These are phyloP conservation scores for Lasaia peninsularis DNA, from an alignment of 1,140 invertebrate genomes.

Conservation along the genomic window DNA sequence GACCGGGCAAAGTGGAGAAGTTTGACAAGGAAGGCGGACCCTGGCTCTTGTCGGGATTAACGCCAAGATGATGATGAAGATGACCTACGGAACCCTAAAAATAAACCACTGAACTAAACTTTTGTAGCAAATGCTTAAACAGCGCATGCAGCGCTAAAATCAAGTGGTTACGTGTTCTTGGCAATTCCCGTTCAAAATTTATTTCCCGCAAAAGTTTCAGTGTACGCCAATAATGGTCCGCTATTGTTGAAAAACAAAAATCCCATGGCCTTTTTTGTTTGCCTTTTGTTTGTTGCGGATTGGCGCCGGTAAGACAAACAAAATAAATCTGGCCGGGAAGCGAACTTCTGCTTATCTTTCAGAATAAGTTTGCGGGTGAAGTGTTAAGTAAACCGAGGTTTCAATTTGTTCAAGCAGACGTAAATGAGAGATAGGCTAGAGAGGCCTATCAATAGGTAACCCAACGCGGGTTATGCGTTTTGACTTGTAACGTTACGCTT, in stretches of 20 bases:
- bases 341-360: conserved; percentile 19
- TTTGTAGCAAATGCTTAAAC: conserved; percentile 1
- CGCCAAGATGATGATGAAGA: too few relatives aligned
- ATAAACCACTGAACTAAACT: background rate
- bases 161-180: background rate
- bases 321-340: background rate
- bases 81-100: too few relatives aligned
- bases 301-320: conserved; percentile 13
- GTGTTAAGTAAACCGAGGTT: conserved; percentile 2
- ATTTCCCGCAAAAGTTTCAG: conserved; percentile 5
- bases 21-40: too few relatives aligned
- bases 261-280: conserved; percentile 13
- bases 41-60: too few relatives aligned
- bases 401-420: too few relatives aligned
- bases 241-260: conserved; percentile 8
- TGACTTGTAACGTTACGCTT: too few relatives aligned
- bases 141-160: background rate
- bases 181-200: conserved; percentile 3
- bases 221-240: conserved; percentile 5
- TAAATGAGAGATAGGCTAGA: too few relatives aligned
- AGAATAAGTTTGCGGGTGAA: background rate
- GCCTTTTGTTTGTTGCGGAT: conserved; percentile 13
- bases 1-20: too few relatives aligned
- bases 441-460: too few relatives aligned
- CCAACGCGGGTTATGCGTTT: too few relatives aligned